A percentile compares a stretch with the other conserved stretches of the same genome.
Conservation (phyloP, 2,888 invertebrate species). For the Choreutis nemorana region DNA sequence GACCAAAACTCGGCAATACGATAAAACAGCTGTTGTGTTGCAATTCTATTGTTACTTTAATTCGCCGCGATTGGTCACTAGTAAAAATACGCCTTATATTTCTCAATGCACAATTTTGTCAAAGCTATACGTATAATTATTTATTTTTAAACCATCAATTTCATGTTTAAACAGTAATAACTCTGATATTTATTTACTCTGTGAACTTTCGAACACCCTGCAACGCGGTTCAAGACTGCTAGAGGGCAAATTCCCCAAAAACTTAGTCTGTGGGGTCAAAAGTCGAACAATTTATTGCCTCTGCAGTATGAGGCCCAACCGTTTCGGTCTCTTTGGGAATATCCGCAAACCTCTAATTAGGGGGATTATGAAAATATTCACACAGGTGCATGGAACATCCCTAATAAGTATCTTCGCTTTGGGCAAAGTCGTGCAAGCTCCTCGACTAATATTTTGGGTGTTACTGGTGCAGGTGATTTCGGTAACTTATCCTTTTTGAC, state of each 20-base stretch:
- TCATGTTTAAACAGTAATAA: not conserved
- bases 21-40: no score
- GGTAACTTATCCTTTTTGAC: conserved; percentile 36
- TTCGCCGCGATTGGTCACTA: no score
- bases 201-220: conserved; percentile 28
- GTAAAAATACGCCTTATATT: no score
- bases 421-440: conserved; percentile 54
- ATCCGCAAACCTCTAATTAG: conserved; percentile 65
- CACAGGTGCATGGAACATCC: conserved; percentile 59
- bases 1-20: no score
- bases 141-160: not conserved
- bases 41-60: no score
- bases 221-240: conserved; percentile 34
- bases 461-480: conserved; percentile 51
- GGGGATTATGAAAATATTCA: conserved; percentile 64
- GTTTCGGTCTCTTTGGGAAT: conserved; percentile 56
- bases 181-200: conserved; percentile 23
- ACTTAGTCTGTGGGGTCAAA: conserved; percentile 51
- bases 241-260: conserved; percentile 57
- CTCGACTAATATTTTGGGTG: conserved; percentile 51
- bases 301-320: conserved; percentile 52
- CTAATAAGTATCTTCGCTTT: conserved; percentile 60
- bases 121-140: no score
- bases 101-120: no score
- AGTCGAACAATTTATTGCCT: conserved; percentile 66